Conservation (phyloP, 2,888 invertebrate genomes). For the Proisotoma minuta region DNA sequence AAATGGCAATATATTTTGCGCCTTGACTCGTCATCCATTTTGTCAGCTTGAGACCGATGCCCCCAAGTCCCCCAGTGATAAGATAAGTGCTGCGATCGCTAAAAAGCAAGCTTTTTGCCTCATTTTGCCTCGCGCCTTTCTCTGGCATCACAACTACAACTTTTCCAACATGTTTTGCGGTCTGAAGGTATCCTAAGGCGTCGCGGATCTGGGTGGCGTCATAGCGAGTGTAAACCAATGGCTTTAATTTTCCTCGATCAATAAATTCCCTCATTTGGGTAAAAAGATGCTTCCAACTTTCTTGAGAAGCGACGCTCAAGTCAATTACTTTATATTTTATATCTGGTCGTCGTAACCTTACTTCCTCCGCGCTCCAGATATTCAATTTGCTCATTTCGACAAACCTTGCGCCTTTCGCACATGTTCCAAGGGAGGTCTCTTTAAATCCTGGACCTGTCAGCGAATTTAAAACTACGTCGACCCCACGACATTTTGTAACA, state of each 20-base stretch:
- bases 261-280: too few species aligned
- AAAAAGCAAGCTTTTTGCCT: too few species aligned
- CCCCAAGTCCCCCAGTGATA: constrained; percentile 37
- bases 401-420: constrained; percentile 2
- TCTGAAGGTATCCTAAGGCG: too few species aligned
- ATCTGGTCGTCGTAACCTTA: not conserved
- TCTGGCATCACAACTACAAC: too few species aligned
- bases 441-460: constrained; percentile 7
- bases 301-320: too few species aligned
- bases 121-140: too few species aligned
- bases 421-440: not conserved
- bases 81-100: constrained; percentile 26
- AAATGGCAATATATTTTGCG: constrained; percentile 22
- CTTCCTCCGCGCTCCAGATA: constrained; percentile 6
- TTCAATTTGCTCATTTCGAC: constrained; percentile 12
- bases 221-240: too few species aligned
- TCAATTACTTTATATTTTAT: constrained; percentile 1
- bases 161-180: too few species aligned
- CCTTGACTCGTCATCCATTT: constrained; percentile 31
- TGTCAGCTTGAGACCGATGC: constrained; percentile 27
- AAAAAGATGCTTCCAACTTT: too few species aligned
- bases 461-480: constrained; percentile 5
- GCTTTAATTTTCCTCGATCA: too few species aligned
- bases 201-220: too few species aligned
- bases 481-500: constrained; percentile 5